Conservation (phyloP, 1,140 invertebrate genomes). For the Frieseomelitta varia region DNA sequence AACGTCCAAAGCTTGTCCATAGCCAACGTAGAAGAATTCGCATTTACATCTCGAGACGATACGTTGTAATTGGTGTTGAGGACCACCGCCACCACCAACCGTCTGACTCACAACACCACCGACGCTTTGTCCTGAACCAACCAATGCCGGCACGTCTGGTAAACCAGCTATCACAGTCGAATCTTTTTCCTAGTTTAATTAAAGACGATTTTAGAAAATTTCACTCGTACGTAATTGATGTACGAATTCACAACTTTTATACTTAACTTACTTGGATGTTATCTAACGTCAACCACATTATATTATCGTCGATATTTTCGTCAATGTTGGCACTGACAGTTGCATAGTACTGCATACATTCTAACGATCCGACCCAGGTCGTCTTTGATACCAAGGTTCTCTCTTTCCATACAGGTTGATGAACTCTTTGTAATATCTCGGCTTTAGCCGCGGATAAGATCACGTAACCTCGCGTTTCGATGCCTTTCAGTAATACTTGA, state of each 20-base stretch:
- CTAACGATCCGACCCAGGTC: slow-evolving; percentile 96
- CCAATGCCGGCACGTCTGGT: slow-evolving; percentile 93
- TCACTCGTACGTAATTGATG: background rate
- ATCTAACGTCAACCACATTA: slow-evolving; percentile 97
- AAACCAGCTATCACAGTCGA: slow-evolving; percentile 88
- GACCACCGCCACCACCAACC: slow-evolving; percentile 90
- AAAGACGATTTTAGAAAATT: background rate
- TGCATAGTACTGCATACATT: slow-evolving; percentile 99
- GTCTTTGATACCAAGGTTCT: slow-evolving; percentile 95
- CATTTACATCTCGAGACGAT: slow-evolving; percentile 98
- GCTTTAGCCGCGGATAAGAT: slow-evolving; percentile 98
- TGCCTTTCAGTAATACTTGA: slow-evolving; percentile 97
- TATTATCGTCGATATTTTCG: slow-evolving; percentile 91
- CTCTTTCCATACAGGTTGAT: slow-evolving; percentile 96
- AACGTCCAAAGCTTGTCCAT: slow-evolving; percentile 92
- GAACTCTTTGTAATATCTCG: slow-evolving; percentile 94
- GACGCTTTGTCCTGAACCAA: slow-evolving; percentile 97
- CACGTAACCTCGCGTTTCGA: slow-evolving; percentile 97
- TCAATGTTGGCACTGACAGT: slow-evolving; percentile 93
- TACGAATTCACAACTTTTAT: too few species aligned
- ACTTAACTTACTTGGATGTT: slow-evolving; percentile 87
- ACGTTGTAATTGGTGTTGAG: slow-evolving; percentile 90
- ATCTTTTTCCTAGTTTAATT: slow-evolving; percentile 86
- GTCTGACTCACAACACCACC: slow-evolving; percentile 96
- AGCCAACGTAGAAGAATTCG: slow-evolving; percentile 98